A percentile compares a stretch with the other conserved stretches of the same genome.
These are phyloP conservation scores for Siniperca scherzeri DNA, from an alignment of 2,797 vertebrate species.

Conservation along the genomic window DNA sequence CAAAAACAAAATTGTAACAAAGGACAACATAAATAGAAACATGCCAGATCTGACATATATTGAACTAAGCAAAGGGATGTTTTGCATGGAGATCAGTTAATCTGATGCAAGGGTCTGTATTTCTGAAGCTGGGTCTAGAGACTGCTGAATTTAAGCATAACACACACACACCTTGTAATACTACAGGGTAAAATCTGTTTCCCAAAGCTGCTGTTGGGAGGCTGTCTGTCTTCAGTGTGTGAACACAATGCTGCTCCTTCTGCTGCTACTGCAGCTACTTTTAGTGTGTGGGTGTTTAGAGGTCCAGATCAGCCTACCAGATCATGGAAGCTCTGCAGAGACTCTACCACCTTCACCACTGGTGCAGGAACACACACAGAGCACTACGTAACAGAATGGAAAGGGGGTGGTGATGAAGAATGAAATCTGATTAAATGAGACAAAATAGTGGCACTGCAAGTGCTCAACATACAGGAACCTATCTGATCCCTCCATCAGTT, in stretches of 20 bases:
- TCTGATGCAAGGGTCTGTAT: neutral
- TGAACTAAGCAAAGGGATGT: neutral
- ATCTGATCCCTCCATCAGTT: neutral
- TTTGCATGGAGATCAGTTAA: neutral
- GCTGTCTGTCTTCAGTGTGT: conserved; percentile 18
- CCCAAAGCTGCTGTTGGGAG: conserved; percentile 30
- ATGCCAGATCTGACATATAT: neutral
- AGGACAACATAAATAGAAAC: neutral
- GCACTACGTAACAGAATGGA: neutral
- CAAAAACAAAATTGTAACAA: neutral
- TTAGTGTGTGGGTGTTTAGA: conserved; percentile 68
- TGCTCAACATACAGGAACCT: neutral
- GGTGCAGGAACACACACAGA: conserved; percentile 28
- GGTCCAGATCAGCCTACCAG: conserved; percentile 63
- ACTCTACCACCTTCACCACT: conserved; percentile 28
- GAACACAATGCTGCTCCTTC: conserved; percentile 39
- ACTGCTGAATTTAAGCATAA: neutral
- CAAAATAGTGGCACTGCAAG: conserved; percentile 8
- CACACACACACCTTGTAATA: conserved; percentile 2
- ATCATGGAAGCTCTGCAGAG: conserved; percentile 54
- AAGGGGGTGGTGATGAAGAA: conserved; percentile 19
- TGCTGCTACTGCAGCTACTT: conserved; percentile 60
- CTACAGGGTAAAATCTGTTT: conserved; percentile 21
- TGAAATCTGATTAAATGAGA: conserved; percentile 29
- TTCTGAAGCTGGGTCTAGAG: neutral